Conservation (phyloP, 2,797 vertebrate genomes). For the Scomberomorus guttatus region DNA sequence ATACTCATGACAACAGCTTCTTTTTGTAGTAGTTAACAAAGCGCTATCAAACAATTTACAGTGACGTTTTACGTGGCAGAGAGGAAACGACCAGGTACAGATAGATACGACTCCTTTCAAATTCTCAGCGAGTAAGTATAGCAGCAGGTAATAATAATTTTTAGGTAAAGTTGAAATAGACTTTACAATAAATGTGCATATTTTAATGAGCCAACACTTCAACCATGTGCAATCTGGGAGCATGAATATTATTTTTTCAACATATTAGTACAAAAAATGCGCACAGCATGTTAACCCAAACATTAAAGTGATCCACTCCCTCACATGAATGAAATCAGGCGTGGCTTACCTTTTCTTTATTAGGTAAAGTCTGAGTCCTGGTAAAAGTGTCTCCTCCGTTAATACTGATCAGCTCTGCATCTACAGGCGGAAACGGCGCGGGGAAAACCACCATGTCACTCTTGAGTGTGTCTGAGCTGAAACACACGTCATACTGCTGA, state of each 20-base stretch:
- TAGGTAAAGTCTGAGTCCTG: slow-evolving; percentile 24
- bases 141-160: not conserved
- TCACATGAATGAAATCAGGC: not conserved
- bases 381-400: slow-evolving; percentile 24
- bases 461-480: slow-evolving; percentile 30
- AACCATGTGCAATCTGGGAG: no score
- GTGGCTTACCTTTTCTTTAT: not conserved
- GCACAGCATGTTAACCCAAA: not conserved
- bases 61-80: not conserved
- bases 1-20: not conserved
- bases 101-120: no score
- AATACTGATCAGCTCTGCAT: slow-evolving; percentile 22
- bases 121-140: no score
- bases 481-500: slow-evolving; percentile 32
- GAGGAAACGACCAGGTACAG: no score
- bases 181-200: not conserved
- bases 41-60: not conserved
- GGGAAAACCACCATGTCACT: slow-evolving; percentile 26
- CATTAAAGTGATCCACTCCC: accelerated
- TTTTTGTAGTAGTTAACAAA: accelerated
- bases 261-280: not conserved
- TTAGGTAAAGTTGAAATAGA: not conserved
- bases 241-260: not conserved
- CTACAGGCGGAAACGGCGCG: not conserved
- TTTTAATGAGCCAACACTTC: not conserved